Evolutionary conservation across 2,888 invertebrate genomes (phyloP), one percentile per base, ranked within the genome.

Genomic region (Calliscelio sp.): DNA sequence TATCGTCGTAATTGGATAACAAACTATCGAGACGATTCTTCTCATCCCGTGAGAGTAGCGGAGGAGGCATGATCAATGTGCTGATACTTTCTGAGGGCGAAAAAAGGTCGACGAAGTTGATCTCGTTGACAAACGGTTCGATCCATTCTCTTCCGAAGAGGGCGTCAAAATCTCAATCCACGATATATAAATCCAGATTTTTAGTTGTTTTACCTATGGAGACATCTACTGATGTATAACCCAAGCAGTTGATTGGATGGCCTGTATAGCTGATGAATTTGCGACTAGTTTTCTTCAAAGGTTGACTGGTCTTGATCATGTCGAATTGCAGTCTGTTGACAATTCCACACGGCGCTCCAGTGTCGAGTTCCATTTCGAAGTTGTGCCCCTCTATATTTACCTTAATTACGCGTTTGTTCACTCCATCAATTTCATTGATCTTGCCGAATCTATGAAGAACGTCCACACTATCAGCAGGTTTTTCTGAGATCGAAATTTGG

Each of bases 291-390:
- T 55, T 46, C 14, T 61, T 59, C 16, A 82, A 53, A 1, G 20
- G 18, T 16, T 38, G 66, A n/a, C 71, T 46, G 0, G 59, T 20
- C 46, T 75, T 66, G 4, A 82, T 57, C 20, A 5, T 22, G 11
- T 24, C 0, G 14, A 79, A 20, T 0, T 32, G 38, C 14, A 53
- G 7, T 7, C 11, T 11, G 28, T 71, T 74, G 2, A 85, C 53
- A 7, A 85, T 78, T 1, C 57, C 74, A 49, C 81, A 77, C 0
- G 81, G 81, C 10, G 84, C 80, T 44, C 84, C 84, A 6, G 81
- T 81, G 41, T 81, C 79, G 0, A 82, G 14, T 55, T 82, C 79
- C 75, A 79, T 79, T 25, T 51, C 10, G 0, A 70, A 2, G 2
- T 44, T 25, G 1, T 57, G 16, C 0, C 71, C 75, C 24, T 80